Conservation (phyloP, 37 sponge, comb jelly and placozoan species). For the Hormiphora californensis region DNA sequence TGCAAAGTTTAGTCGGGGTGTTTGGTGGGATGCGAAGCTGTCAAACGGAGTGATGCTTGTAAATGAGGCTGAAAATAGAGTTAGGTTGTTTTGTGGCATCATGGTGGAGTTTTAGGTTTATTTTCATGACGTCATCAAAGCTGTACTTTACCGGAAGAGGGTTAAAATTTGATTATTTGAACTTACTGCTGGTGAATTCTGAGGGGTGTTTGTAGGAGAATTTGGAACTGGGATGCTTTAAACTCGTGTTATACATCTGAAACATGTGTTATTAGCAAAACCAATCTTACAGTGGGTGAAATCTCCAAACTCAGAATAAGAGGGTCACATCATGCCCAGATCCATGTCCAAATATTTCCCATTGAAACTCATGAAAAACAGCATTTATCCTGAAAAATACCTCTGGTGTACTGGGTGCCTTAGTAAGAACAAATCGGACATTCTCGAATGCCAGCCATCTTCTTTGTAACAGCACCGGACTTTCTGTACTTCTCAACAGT, state of each 20-base stretch:
- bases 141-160: too few species aligned
- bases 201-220: too few species aligned
- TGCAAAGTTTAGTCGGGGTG: background rate
- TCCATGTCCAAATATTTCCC: too few species aligned
- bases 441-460: slow-evolving; percentile 37
- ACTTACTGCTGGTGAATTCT: too few species aligned
- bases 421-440: slow-evolving; percentile 2
- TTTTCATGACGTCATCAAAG: too few species aligned
- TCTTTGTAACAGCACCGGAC: slow-evolving; percentile 15
- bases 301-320: background rate
- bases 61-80: background rate
- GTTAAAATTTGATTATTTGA: too few species aligned
- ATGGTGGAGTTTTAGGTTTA: background rate
- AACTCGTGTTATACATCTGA: too few species aligned
- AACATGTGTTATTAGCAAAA: background rate
- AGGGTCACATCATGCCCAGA: too few species aligned
- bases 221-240: too few species aligned
- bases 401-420: slow-evolving; percentile 23
- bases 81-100: background rate
- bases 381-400: too few species aligned
- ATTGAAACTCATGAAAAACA: too few species aligned
- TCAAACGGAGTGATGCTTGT: background rate
- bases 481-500: slow-evolving; percentile 9
- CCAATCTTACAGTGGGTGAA: background rate
- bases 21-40: background rate